A percentile compares a stretch with the other conserved stretches of the same genome.
Conservation (phyloP, 2,113 vertebrate genomes). For the Silurus glanis region DNA sequence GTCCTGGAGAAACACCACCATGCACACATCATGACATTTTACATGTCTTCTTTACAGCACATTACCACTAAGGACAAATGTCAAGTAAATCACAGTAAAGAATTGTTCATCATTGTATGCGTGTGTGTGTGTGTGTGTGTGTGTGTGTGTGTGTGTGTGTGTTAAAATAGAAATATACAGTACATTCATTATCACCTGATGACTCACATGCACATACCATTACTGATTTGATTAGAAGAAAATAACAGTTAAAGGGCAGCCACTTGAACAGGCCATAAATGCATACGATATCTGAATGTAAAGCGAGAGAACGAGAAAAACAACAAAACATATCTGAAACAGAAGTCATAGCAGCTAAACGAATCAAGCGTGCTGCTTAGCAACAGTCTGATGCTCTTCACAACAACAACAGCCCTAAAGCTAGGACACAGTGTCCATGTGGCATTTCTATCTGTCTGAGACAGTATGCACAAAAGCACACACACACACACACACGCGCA, state of each 20-base stretch:
- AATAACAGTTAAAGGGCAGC: constrained; percentile 16
- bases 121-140: background rate
- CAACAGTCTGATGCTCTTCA: constrained; percentile 36
- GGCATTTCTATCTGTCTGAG: constrained; percentile 10
- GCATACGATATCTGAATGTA: background rate
- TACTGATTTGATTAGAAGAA: constrained; percentile 11
- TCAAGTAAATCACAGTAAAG: background rate
- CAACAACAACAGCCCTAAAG: constrained; percentile 35
- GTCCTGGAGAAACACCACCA: constrained; percentile 73
- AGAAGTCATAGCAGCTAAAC: constrained; percentile 11
- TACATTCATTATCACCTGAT: background rate
- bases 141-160: background rate
- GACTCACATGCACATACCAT: background rate
- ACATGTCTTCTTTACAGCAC: background rate
- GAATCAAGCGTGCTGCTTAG: constrained; percentile 45
- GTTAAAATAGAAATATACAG: background rate
- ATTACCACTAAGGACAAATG: background rate
- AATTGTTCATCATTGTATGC: background rate
- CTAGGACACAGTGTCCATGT: constrained; percentile 28
- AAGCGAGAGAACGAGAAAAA: constrained; percentile 7
- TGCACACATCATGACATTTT: background rate
- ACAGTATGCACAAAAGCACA: background rate
- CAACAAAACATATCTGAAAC: background rate
- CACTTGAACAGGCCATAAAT: constrained; percentile 1
- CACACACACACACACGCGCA: background rate